Evolutionary conservation across 2,113 vertebrate genomes (phyloP).

Genomic region (Leucosticte australis): DNA sequence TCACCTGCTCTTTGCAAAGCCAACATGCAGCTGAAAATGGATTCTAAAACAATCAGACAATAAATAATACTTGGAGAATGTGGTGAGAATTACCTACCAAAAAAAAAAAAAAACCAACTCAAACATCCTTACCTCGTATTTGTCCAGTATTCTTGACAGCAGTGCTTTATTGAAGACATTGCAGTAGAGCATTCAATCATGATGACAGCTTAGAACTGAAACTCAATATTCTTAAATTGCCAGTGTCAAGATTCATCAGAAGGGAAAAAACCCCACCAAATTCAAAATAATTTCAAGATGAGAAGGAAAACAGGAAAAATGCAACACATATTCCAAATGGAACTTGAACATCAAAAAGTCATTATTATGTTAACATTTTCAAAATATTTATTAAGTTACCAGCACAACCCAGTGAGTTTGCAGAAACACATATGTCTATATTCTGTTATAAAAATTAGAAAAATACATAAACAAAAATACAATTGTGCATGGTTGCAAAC

Average conservation of each 20-base stretch:
- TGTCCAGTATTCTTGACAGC: not conserved
- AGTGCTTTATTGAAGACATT: not conserved
- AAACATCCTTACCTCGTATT: not conserved
- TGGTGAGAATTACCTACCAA: not conserved
- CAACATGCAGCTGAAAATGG: not conserved
- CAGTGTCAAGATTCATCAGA: not conserved
- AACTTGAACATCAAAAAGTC: not conserved
- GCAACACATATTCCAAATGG: not conserved
- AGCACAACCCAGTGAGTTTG: not conserved
- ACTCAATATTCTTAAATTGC: not conserved
- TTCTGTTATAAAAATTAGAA: not conserved
- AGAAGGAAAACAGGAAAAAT: not conserved
- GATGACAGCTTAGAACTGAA: not conserved
- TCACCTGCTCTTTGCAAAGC: not conserved
- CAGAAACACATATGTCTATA: not conserved
- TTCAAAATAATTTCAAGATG: not conserved
- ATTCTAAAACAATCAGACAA: not conserved
- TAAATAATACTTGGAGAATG: not conserved
- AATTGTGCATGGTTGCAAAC: not conserved
- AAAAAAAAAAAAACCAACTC: not conserved
- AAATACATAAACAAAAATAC: not conserved
- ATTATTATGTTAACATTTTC: not conserved
- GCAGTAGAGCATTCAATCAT: not conserved
- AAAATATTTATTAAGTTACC: conserved; percentile 39
- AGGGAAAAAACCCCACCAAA: not conserved